Evolutionary conservation across 37 sponge, comb jelly and placozoan genomes (phyloP).

Genomic region (Crambe crambe): DNA sequence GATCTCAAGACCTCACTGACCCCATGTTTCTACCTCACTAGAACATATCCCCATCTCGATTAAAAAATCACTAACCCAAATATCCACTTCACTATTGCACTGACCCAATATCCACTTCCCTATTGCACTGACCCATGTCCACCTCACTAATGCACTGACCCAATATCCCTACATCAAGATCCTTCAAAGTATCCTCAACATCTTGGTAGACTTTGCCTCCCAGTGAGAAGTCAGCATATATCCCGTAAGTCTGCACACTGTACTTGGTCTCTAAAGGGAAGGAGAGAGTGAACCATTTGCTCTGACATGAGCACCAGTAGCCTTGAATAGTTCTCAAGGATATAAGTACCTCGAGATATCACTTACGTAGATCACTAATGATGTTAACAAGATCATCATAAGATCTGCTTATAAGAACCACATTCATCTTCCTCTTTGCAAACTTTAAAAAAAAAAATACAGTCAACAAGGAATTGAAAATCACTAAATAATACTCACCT

Average conservation of each 20-base stretch:
- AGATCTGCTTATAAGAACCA: constrained; percentile 63
- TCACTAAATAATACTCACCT: constrained; percentile 28
- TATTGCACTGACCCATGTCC: too few relatives aligned
- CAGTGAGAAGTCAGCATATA: constrained; percentile 71
- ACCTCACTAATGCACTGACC: too few relatives aligned
- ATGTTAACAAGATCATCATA: constrained; percentile 54
- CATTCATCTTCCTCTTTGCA: constrained; percentile 66
- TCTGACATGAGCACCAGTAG: too few relatives aligned
- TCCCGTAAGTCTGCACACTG: constrained; percentile 56
- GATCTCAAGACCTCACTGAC: too few relatives aligned
- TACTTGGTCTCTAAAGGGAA: constrained; percentile 30
- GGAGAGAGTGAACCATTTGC: not conserved
- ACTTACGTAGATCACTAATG: constrained; percentile 70
- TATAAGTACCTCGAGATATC: too few relatives aligned
- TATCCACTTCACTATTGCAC: too few relatives aligned
- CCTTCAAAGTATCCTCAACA: constrained; percentile 62
- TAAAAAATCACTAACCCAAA: too few relatives aligned
- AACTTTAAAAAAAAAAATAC: constrained; percentile 36
- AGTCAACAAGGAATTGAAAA: not conserved
- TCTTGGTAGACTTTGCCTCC: constrained; percentile 64
- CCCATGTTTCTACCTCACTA: too few relatives aligned
- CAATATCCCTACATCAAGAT: constrained; percentile 70
- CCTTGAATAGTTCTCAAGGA: not conserved
- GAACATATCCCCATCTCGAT: too few relatives aligned
- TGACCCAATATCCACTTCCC: too few relatives aligned